Evolutionary conservation across 2,113 vertebrate species (phyloP), one percentile per base, ranked within the genome.

Genomic region (Sceloporus undulatus): DNA sequence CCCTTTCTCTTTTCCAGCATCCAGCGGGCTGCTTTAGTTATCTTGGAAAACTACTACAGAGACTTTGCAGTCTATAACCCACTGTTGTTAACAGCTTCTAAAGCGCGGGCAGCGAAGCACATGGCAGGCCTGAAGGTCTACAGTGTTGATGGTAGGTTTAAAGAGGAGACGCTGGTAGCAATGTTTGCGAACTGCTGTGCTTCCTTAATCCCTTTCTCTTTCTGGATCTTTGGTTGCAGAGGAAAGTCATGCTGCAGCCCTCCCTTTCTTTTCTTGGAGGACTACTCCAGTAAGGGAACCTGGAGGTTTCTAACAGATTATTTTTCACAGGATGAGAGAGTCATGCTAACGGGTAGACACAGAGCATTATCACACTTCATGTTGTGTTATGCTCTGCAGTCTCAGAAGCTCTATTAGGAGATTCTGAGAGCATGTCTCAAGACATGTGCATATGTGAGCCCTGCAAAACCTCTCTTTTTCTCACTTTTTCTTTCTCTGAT

Each of bases 31-130:
- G 98, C 98, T 13, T 90, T 99, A 92, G 97, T 98, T 91, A 96
- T 99, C 90, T 95, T 99, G 95, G 98, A 99, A 95, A 98, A 98
- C 91, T 99, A 99, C 97, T 98, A 99, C 95, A 97, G 96, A 96
- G 99, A 99, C 92, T 99, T 99, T 94, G 96, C 98, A 3, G 97
- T 98, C 89, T 98, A 98, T 92, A 99, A 99, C 92, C 97, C 98
- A 0, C 96, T 97, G 38, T 96, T 98, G 68, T 95, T 98, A 75
- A 98, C 98, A 59, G 98, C 98, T 90, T 97, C 98, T 73, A 99
- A 98, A 90, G 97, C 98, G 90, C 96, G 97, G 23, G 97, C 98
- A 82, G 97, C 98, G 93, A 98, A 99, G 91, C 98, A 98, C 91
- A 97, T 98, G 97, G 98, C 98, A 0, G 98, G 98, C 56, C 96